Evolutionary conservation across 23 tunicate genomes (phyloP), one percentile per base, ranked within the genome.

Genomic region (Botrylloides violaceus): DNA sequence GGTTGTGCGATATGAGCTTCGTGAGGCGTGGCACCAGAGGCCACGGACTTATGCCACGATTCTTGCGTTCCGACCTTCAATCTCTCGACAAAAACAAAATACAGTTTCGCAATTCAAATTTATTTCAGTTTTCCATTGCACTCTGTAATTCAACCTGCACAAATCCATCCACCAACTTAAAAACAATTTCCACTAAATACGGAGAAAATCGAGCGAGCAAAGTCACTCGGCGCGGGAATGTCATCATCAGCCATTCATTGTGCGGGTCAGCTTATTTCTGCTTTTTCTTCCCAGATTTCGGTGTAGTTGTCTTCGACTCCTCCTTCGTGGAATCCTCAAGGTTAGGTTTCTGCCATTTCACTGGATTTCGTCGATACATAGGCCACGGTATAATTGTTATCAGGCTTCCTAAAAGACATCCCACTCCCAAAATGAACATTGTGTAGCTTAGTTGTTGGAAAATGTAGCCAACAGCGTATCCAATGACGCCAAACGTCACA

Each of bases 361-460:
- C 63, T 4, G 76, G 79, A 59, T 84, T 48, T 25, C 57, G 39
- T 4, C 81, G 66, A 64, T 77, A 84, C 66, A 78, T 71, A 7
- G 83, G 79, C 92, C 92, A 84, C 2, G 92, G 83, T 25, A 83
- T 83, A 4, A 84, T 34, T 2, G 92, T 72, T 24, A 68, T 81
- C 78, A 77, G 22, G 26, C 73, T 65, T 26, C 83, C 82, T 19
- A 83, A 18, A 1, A 77, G 58, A 57, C 90, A 83, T 5, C 90
- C 90, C 49, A 53, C 61, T 23, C 36, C 76, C 30, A 83, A 81
- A 3, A 71, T 55, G n/a, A 43, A 15, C 73, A 83, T 77, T 32
- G 81, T 49, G 43, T 83, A 71, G 7, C 77, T 76, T 12, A 83
- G 24, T 50, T 83, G 82, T 53, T 83, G 74, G 26, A 66, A 57